Conservation (phyloP, 2,888 invertebrate genomes). For the Xanthorhoe spadicearia region DNA sequence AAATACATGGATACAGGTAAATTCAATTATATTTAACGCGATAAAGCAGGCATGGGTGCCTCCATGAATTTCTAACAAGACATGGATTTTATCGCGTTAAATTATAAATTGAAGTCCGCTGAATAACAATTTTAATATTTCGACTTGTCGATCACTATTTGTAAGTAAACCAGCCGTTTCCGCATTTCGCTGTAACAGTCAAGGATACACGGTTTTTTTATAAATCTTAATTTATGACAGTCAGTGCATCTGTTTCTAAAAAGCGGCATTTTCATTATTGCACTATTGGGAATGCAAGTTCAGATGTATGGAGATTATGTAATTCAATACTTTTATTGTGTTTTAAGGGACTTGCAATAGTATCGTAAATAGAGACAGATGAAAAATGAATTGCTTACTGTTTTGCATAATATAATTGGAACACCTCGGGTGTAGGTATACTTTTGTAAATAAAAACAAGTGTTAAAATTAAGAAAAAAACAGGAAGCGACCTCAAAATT, state of each 20-base stretch:
- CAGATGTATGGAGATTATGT: constrained; percentile 27
- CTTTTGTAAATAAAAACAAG: too few species aligned
- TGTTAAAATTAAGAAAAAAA: too few species aligned
- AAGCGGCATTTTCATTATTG: constrained; percentile 17
- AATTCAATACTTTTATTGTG: constrained; percentile 25
- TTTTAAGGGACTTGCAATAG: constrained; percentile 1
- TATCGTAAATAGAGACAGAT: background rate
- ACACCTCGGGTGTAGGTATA: too few species aligned
- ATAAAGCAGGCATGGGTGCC: too few species aligned
- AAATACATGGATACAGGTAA: too few species aligned
- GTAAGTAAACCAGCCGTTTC: constrained; percentile 10
- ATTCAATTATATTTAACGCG: too few species aligned
- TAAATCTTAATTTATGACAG: constrained; percentile 14
- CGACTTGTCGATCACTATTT: background rate
- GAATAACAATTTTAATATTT: too few species aligned
- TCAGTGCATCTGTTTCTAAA: constrained; percentile 21
- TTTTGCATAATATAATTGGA: background rate
- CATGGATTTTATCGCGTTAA: too few species aligned
- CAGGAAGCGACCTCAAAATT: too few species aligned
- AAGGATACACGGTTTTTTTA: constrained; percentile 9
- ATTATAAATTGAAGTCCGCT: too few species aligned
- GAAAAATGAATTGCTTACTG: background rate
- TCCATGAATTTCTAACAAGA: too few species aligned
- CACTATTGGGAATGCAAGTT: constrained; percentile 21
- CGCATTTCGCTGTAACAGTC: constrained; percentile 1